A percentile compares a stretch with the other conserved stretches of the same genome.
phyloP scores from a whole-genome alignment of 2,888 invertebrate species.

The Ochlodes sylvanus region DNA sequence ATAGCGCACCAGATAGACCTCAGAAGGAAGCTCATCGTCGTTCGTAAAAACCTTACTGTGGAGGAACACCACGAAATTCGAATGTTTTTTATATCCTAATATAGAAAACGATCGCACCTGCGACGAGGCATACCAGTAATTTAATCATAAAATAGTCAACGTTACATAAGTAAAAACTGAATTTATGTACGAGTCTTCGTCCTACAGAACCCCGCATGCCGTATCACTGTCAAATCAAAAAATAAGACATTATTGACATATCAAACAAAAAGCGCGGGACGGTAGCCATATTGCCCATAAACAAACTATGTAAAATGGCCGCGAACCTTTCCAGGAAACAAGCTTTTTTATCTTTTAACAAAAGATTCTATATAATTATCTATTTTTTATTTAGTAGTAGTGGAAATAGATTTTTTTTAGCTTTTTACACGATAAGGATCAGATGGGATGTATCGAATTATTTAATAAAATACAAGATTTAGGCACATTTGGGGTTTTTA shows the following conservation, averaged over 20 bases:
- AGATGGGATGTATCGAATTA: too few relatives aligned
- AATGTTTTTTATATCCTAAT: too few relatives aligned
- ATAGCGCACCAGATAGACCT: too few relatives aligned
- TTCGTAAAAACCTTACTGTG: too few relatives aligned
- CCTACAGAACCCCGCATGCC: slow-evolving; percentile 33
- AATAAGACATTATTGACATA: slow-evolving; percentile 46
- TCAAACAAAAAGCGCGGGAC: slow-evolving; percentile 51
- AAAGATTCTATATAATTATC: slow-evolving; percentile 1
- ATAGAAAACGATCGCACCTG: too few relatives aligned
- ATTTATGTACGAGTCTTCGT: not conserved
- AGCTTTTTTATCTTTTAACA: slow-evolving; percentile 38
- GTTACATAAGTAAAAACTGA: not conserved
- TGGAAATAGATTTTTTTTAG: not conserved
- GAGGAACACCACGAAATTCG: too few relatives aligned
- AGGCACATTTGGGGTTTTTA: too few relatives aligned
- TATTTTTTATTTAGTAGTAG: slow-evolving; percentile 29
- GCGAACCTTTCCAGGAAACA: slow-evolving; percentile 47
- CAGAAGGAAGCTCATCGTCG: too few relatives aligned
- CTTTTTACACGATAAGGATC: too few relatives aligned
- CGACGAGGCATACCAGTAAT: too few relatives aligned
- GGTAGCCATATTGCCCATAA: slow-evolving; percentile 59
- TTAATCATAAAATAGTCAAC: not conserved
- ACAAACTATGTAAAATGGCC: slow-evolving; percentile 58
- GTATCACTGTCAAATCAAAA: slow-evolving; percentile 4
- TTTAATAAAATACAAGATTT: too few relatives aligned